These are phyloP conservation scores for Laticauda colubrina DNA, from an alignment of 2,113 vertebrate genomes.

Conservation along the genomic window DNA sequence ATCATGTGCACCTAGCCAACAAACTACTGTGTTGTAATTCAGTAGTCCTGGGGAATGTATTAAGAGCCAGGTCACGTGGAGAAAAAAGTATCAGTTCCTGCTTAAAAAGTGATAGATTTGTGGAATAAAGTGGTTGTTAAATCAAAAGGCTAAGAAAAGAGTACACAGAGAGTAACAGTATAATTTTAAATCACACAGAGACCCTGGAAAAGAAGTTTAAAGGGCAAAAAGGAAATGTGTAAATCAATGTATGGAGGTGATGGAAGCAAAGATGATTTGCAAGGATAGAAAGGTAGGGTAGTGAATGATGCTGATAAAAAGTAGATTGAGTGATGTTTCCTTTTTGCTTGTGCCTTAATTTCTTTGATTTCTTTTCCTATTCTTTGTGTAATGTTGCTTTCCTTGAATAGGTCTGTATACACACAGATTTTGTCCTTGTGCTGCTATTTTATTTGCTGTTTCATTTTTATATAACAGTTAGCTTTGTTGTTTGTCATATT, in stretches of 20 bases:
- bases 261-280: background rate
- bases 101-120: background rate
- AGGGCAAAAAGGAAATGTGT: background rate
- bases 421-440: background rate
- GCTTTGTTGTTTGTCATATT: background rate
- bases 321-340: background rate
- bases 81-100: background rate
- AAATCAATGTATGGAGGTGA: background rate
- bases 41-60: background rate
- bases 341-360: background rate
- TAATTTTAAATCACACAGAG: background rate
- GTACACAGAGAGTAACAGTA: background rate
- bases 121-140: background rate
- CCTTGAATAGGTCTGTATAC: background rate
- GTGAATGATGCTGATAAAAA: background rate
- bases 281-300: background rate
- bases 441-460: background rate
- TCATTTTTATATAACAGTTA: background rate
- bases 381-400: background rate
- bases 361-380: background rate
- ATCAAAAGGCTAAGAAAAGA: background rate
- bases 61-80: background rate
- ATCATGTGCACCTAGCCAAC: background rate
- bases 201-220: background rate
- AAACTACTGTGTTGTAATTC: background rate